These are phyloP conservation scores for Metopia argyrocephala DNA, from an alignment of 2,888 invertebrate genomes.

Conservation along the genomic window DNA sequence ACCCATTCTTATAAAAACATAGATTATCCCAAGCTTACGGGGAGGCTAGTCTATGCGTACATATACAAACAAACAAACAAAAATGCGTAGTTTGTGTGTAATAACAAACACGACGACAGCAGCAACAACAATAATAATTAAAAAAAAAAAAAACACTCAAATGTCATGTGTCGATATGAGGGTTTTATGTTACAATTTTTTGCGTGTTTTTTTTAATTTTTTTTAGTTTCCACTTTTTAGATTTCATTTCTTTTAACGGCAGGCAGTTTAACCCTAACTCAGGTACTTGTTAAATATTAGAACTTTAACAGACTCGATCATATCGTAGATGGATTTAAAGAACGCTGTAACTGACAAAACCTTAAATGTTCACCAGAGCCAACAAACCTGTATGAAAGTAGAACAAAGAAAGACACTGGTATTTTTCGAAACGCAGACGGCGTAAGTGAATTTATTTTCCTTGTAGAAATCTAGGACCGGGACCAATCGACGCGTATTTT, in stretches of 20 bases:
- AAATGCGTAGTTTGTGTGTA: neutral
- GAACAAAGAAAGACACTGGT: too few relatives aligned
- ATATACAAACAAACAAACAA: neutral
- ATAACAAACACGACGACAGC: constrained; percentile 10
- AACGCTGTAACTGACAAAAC: too few relatives aligned
- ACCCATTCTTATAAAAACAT: neutral
- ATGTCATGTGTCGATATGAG: constrained; percentile 55
- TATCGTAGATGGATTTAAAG: too few relatives aligned
- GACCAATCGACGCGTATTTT: too few relatives aligned
- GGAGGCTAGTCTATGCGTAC: neutral
- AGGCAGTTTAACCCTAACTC: neutral
- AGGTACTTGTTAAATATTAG: too few relatives aligned
- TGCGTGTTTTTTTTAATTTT: constrained; percentile 1
- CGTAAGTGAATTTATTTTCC: too few relatives aligned
- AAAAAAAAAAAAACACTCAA: constrained; percentile 42
- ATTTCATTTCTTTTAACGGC: constrained; percentile 15
- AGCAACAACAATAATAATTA: neutral
- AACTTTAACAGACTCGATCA: too few relatives aligned
- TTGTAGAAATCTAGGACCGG: too few relatives aligned
- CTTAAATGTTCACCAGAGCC: too few relatives aligned
- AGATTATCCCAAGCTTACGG: constrained; percentile 11
- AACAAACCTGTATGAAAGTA: too few relatives aligned
- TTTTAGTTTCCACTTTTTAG: constrained; percentile 25
- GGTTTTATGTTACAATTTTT: constrained; percentile 44
- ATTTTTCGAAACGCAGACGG: too few relatives aligned